phyloP scores from a whole-genome alignment of 2,797 vertebrate genomes.

The Bradypodion pumilum region DNA sequence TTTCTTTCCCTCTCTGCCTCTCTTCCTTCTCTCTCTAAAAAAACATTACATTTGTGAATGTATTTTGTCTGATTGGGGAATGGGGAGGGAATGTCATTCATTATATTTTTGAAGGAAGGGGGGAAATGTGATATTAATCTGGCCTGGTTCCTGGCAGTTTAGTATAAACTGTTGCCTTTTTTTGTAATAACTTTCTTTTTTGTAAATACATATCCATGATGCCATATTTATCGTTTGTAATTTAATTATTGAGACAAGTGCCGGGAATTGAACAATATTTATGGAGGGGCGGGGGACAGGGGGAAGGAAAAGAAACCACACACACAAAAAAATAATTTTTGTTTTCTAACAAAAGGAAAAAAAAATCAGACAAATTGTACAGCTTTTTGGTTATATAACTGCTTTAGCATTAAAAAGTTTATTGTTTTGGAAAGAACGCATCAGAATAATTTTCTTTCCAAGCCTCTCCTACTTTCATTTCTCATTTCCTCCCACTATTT shows the following conservation, averaged over 20 bases:
- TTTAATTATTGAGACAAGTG: conserved; percentile 99
- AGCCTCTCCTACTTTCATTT: conserved; percentile 49
- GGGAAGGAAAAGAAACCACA: conserved; percentile 38
- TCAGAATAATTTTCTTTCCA: conserved; percentile 62
- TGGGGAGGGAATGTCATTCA: conserved; percentile 79
- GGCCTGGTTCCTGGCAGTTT: conserved; percentile 96
- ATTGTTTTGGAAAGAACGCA: conserved; percentile 80
- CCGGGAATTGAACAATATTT: conserved; percentile 99
- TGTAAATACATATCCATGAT: conserved; percentile 99
- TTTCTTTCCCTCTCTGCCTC: conserved; percentile 36
- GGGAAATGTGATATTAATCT: conserved; percentile 83
- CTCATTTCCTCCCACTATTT: conserved; percentile 24
- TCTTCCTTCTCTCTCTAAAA: conserved; percentile 58
- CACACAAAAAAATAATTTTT: conserved; percentile 72
- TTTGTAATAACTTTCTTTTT: conserved; percentile 92
- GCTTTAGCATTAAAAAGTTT: conserved; percentile 95
- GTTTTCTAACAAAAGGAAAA: conserved; percentile 77
- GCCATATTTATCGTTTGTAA: conserved; percentile 99
- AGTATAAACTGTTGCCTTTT: conserved; percentile 99
- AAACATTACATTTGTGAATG: conserved; percentile 98
- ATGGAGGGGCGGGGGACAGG: conserved; percentile 83
- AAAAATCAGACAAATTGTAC: conserved; percentile 95
- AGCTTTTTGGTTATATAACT: conserved; percentile 98
- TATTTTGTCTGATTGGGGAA: conserved; percentile 94
- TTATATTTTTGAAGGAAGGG: conserved; percentile 94